Base-by-base conservation (phyloP, 2,797 vertebrate species). In the Pagetopsis macropterus region DNA sequence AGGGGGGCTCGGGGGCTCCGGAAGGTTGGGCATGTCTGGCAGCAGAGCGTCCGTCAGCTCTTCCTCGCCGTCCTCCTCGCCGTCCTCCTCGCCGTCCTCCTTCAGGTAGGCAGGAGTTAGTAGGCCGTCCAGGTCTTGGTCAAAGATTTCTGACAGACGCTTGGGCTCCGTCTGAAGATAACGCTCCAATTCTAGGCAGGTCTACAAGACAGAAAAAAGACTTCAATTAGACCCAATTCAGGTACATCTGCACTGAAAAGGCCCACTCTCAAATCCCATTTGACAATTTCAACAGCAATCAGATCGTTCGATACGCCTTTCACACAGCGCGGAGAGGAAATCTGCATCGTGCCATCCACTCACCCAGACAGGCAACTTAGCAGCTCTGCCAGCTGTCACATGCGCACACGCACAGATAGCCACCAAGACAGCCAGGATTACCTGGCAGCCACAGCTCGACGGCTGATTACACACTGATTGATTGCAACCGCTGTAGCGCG, bases 141-240 rank as follows among this genome's bases (percentile, higher is more conserved):
- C 96, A 19, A 99, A 97, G 56, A 97, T 95, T 87, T 99, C 97
- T 0, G 98, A 97, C 72, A 98, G 96, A 69, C 96, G 95, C 84
- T 97, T 95, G 0, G 98, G 98, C 72, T 99, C 98, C 0, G 98
- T 99, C 94, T 99, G 98, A 79, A 99, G 96, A 84, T 99, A 99
- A 52, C 98, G 96, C 89, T 99, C 98, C 93, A 99, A 81, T 79
- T 99, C 97, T 76, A 99, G 93, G 89, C 98, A 99, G 65, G 98
- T 99, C 98, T 99, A 89, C 31, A 82, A 82, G 76, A 70, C 13
- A 78, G 40, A 59, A 59, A 61, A 40, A 55, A 64, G 12, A 73
- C 19, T 81, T 44, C 5, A 45, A 71, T 85, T 70, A 69, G 33
- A 74, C 44, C 81, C 52, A 65, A 33, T 65, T 79, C 65, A 65